Conservation (phyloP, 2,797 vertebrate species). For the Acanthis flammea region DNA sequence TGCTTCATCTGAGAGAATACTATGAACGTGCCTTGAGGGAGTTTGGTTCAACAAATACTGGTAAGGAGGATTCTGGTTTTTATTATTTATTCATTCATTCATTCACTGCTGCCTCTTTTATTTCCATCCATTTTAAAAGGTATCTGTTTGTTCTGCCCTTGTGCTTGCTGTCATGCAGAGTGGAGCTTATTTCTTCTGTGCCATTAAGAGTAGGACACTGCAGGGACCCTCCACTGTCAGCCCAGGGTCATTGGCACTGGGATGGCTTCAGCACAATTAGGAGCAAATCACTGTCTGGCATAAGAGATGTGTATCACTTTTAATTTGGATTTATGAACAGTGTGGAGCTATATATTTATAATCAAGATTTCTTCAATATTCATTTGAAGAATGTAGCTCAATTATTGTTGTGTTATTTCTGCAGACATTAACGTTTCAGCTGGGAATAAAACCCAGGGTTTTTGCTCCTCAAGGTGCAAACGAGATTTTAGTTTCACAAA, state of each 20-base stretch:
- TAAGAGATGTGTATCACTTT: not conserved
- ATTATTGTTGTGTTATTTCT: not conserved
- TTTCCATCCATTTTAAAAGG: not conserved
- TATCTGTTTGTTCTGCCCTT: not conserved
- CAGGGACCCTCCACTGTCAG: not conserved
- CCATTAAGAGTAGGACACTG: not conserved
- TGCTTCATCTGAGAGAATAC: constrained; percentile 86
- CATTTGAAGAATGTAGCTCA: not conserved
- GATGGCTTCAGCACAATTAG: not conserved
- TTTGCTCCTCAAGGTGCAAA: not conserved
- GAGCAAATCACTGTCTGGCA: not conserved
- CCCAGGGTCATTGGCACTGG: not conserved
- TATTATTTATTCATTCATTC: not conserved
- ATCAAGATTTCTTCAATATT: not conserved
- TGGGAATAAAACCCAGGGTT: not conserved
- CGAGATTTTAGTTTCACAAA: not conserved
- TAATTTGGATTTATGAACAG: not conserved
- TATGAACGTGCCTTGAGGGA: constrained; percentile 93
- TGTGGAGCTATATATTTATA: not conserved
- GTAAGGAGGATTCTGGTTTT: constrained; percentile 71
- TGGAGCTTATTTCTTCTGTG: not conserved
- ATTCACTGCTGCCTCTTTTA: not conserved
- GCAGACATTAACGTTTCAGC: not conserved
- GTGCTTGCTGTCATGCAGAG: not conserved
- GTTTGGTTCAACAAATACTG: constrained; percentile 85